Percentiles rank a stretch among this genome's conserved stretches.
Evolutionary conservation across 2,113 vertebrate species (phyloP).

Genomic region (Porphyrio hochstetteri): DNA sequence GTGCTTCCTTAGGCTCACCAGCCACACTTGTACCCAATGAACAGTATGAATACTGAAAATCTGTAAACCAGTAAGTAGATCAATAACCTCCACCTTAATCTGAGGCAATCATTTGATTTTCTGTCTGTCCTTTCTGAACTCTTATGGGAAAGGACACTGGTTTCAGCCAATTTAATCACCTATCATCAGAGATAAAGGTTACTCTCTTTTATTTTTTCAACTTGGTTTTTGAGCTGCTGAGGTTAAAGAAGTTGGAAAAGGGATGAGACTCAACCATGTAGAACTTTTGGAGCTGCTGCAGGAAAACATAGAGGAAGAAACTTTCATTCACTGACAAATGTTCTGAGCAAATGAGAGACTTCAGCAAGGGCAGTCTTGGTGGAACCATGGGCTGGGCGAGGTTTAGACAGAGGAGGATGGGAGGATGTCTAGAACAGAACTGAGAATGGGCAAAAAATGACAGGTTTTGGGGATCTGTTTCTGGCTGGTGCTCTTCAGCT

Average conservation of each 20-base stretch:
- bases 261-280: neutral
- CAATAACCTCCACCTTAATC: neutral
- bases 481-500: neutral
- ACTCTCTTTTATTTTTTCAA: too few species aligned
- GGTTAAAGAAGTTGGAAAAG: neutral
- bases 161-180: neutral
- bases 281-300: neutral
- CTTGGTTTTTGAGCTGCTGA: neutral
- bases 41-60: neutral
- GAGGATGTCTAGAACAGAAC: neutral
- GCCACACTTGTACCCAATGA: neutral
- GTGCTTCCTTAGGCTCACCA: neutral
- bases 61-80: neutral
- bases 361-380: neutral
- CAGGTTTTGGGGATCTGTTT: neutral
- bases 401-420: neutral
- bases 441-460: neutral
- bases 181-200: neutral
- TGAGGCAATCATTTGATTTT: neutral
- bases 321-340: neutral
- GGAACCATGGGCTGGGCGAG: neutral
- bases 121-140: neutral
- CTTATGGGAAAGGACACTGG: neutral
- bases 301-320: neutral
- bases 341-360: neutral